Evolutionary conservation across 2,888 invertebrate genomes (phyloP).

Genomic region (Rugalucina vietnamica): DNA sequence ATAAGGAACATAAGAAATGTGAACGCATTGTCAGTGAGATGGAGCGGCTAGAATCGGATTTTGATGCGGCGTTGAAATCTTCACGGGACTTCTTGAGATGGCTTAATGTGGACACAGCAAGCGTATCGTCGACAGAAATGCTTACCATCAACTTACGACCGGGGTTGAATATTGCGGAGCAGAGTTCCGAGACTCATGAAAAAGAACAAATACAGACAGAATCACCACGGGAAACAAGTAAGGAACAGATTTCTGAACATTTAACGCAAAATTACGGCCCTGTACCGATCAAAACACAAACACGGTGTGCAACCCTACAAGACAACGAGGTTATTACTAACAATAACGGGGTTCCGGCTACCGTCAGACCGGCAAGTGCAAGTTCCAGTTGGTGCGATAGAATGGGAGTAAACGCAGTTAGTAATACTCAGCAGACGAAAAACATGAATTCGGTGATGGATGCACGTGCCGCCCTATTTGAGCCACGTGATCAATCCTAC

Average conservation of each 20-base stretch:
- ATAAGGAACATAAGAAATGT: no score
- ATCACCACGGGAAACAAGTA: neutral
- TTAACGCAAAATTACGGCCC: neutral
- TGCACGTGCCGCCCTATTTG: slow-evolving; percentile 1
- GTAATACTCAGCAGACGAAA: neutral
- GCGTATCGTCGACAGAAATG: neutral
- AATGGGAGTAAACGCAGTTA: neutral
- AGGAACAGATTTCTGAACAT: neutral
- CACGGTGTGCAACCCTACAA: neutral
- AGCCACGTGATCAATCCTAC: neutral
- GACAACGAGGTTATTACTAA: neutral
- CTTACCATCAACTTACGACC: neutral
- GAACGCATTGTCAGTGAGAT: neutral
- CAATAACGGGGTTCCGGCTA: neutral
- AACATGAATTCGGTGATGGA: neutral
- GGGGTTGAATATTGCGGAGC: neutral
- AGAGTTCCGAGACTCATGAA: neutral
- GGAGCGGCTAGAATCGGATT: neutral
- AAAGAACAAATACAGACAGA: neutral
- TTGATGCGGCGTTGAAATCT: neutral
- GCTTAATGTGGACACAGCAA: no score
- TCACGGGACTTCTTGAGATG: no score
- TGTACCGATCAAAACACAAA: neutral
- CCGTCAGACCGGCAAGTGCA: neutral
- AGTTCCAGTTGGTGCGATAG: no score